Conservation (phyloP, 2,888 invertebrate species). For the Hipparchia semele region DNA sequence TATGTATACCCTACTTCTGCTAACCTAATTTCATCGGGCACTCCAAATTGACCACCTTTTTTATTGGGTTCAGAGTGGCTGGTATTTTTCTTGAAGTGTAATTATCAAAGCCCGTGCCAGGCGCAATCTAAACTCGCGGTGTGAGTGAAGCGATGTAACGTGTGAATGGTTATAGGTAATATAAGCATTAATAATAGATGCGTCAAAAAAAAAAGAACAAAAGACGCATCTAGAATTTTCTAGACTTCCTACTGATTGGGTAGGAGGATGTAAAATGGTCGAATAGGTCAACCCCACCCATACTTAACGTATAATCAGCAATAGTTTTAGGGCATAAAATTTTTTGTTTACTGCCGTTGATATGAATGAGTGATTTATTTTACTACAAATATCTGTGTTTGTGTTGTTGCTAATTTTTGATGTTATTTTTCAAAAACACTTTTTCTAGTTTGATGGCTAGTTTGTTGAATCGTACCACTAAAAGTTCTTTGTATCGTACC, state of each 20-base stretch:
- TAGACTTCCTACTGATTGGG: slow-evolving; percentile 46
- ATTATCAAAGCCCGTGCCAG: background rate
- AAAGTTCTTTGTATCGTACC: too few relatives aligned
- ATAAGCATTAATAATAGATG: too few relatives aligned
- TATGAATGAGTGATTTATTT: too few relatives aligned
- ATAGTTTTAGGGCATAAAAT: slow-evolving; percentile 32
- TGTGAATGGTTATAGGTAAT: background rate
- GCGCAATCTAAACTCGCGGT: too few relatives aligned
- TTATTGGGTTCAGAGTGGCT: background rate
- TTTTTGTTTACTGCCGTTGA: background rate
- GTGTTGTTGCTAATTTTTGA: too few relatives aligned
- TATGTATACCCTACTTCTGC: background rate
- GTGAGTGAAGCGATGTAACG: background rate
- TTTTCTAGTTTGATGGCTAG: too few relatives aligned
- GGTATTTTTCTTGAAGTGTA: background rate
- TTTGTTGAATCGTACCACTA: too few relatives aligned
- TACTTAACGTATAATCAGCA: slow-evolving; percentile 36
- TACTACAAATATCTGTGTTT: too few relatives aligned
- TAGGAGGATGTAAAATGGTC: slow-evolving; percentile 47
- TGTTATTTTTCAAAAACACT: too few relatives aligned
- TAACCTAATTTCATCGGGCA: background rate
- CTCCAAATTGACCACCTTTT: background rate
- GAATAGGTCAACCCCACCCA: slow-evolving; percentile 41
- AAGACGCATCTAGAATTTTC: slow-evolving; percentile 51
- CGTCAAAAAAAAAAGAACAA: slow-evolving; percentile 40